Evolutionary conservation across 2,113 vertebrate genomes (phyloP).

Genomic region (Myodes glareolus): DNA sequence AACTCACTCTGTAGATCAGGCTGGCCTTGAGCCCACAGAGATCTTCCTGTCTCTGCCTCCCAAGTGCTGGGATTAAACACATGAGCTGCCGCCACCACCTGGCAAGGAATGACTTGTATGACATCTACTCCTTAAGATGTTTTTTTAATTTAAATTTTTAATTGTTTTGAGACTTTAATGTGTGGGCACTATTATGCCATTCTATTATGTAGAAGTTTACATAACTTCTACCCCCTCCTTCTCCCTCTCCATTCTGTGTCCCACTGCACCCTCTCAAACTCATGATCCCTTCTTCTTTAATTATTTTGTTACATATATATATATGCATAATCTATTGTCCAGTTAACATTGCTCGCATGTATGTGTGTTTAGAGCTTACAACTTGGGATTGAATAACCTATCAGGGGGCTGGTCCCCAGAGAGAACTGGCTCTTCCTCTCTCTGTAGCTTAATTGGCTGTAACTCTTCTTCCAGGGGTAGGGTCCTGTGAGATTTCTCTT

Average conservation of each 20-base stretch:
- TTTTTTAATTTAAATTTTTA: background rate
- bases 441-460: background rate
- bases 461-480: background rate
- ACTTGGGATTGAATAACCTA: background rate
- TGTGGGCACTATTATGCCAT: no score
- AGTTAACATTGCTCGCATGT: background rate
- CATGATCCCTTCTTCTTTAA: background rate
- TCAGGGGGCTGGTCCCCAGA: background rate
- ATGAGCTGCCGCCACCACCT: background rate
- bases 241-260: background rate
- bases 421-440: background rate
- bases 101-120: background rate
- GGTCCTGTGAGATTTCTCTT: no score
- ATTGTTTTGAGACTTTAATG: background rate
- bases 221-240: background rate
- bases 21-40: background rate
- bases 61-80: background rate
- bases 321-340: background rate
- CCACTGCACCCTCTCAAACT: background rate
- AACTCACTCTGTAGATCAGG: background rate
- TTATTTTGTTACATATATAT: background rate
- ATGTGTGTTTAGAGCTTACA: background rate
- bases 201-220: no score
- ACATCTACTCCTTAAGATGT: background rate
- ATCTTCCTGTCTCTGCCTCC: background rate